Conservation (phyloP, 2,888 invertebrate genomes). For the Patella caerulea region DNA sequence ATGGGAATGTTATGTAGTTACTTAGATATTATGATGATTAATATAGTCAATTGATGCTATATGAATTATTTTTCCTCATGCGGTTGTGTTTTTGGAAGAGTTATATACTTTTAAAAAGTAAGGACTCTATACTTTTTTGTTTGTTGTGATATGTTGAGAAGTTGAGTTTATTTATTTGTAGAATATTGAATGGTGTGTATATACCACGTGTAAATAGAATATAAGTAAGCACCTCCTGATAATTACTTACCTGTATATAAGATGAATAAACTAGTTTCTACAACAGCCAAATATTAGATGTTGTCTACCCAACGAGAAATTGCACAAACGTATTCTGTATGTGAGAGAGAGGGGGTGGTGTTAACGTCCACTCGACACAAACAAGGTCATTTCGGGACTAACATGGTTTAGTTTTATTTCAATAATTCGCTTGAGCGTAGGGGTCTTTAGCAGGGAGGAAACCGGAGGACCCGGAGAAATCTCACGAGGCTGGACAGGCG, state of each 20-base stretch:
- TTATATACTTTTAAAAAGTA: not conserved
- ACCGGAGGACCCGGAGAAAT: no score
- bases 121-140: not conserved
- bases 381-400: no score
- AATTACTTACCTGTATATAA: not conserved
- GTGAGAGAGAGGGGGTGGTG: no score
- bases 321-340: no score
- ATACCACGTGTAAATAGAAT: conserved; percentile 1
- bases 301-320: no score
- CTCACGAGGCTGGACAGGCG: no score
- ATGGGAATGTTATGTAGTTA: not conserved
- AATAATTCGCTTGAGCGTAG: no score
- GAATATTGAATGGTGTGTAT: conserved; percentile 2
- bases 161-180: conserved; percentile 5
- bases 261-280: conserved; percentile 6
- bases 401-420: no score
- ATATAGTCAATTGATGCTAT: not conserved
- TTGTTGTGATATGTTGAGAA: conserved; percentile 10
- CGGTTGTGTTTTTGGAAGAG: conserved; percentile 6
- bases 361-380: no score
- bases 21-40: not conserved
- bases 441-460: no score
- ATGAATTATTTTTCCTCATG: conserved; percentile 3
- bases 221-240: not conserved
- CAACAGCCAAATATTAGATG: no score